Evolutionary conservation across 2,888 invertebrate species (phyloP), one percentile per base, ranked within the genome.

Genomic region (Lycocerus yunnanus): DNA sequence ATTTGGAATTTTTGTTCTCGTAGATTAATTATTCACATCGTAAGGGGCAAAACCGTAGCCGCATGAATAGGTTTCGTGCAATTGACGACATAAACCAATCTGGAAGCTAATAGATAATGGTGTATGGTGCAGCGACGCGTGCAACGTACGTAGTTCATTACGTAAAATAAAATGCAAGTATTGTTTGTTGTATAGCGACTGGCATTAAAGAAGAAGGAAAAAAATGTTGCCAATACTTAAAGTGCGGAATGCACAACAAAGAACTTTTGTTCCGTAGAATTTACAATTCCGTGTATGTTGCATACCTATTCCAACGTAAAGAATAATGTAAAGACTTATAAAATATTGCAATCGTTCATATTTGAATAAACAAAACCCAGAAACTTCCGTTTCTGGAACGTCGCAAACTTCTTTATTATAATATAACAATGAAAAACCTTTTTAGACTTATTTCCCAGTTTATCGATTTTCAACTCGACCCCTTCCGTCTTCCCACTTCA

Each of bases 171-270:
- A n/a, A 43, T 43, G 43, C n/a, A 65, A 18, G 71, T 16, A 15
- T 60, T 21, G 58, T 20, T 60, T 21, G 58, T 20, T 66, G 20
- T 60, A 59, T 14, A 20, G 14, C 59, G 13, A 21, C 27, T 58
- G 15, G 58, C 65, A 67, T 16, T 60, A 71, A 60, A 66, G 58
- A n/a, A 14, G 18, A 61, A 61, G 27, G 10, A 20, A 58, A 59
- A 65, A 59, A 66, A 43, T n/a, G 61, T 58, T 14, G 60, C 58
- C 65, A 65, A 71, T 63, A 63, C 20, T 20, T 63, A n/a, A 43
- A 43, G 60, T 67, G 66, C 59, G 61, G 61, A 72, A 72, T 72
- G 72, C 27, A 15, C 72, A 72, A 72, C 72, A 72, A 72, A 72
- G 60, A 72, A 61, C 72, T 68, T 67, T 72, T 72, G 71, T 72